Evolutionary conservation across 2,888 invertebrate genomes (phyloP).

Genomic region (Pterobdella sp.): DNA sequence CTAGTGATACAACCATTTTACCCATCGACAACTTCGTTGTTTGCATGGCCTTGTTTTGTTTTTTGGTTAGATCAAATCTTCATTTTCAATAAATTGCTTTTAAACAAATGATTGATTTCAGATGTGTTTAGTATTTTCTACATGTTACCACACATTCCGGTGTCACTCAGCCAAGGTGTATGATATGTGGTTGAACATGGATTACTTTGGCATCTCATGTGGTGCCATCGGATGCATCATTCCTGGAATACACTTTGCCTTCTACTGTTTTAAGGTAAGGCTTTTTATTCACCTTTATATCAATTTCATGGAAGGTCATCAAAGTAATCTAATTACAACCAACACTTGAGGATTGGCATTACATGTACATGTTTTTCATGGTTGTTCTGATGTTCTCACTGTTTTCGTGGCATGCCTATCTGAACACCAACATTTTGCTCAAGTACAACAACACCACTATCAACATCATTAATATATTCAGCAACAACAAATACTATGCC

Average conservation of each 20-base stretch:
- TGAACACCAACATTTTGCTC: neutral
- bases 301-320: too few species aligned
- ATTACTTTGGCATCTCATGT: constrained; percentile 83
- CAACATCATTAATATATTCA: neutral
- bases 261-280: constrained; percentile 81
- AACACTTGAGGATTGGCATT: constrained; percentile 20
- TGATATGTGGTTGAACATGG: constrained; percentile 76
- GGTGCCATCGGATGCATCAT: constrained; percentile 87
- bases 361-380: constrained; percentile 20
- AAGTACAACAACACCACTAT: constrained; percentile 3
- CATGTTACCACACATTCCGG: constrained; percentile 86
- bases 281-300: constrained; percentile 8
- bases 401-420: constrained; percentile 16
- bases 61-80: constrained; percentile 3
- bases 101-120: constrained; percentile 49
- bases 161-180: constrained; percentile 81
- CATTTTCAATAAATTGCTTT: neutral
- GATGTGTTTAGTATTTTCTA: constrained; percentile 84
- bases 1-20: neutral
- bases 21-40: constrained; percentile 12
- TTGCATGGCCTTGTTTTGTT: constrained; percentile 15
- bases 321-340: too few species aligned
- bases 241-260: constrained; percentile 90
- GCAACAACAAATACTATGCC: neutral
- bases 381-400: neutral